These are phyloP conservation scores for Boulengeromyrus knoepffleri DNA, from an alignment of 2,113 vertebrate species.

Conservation along the genomic window DNA sequence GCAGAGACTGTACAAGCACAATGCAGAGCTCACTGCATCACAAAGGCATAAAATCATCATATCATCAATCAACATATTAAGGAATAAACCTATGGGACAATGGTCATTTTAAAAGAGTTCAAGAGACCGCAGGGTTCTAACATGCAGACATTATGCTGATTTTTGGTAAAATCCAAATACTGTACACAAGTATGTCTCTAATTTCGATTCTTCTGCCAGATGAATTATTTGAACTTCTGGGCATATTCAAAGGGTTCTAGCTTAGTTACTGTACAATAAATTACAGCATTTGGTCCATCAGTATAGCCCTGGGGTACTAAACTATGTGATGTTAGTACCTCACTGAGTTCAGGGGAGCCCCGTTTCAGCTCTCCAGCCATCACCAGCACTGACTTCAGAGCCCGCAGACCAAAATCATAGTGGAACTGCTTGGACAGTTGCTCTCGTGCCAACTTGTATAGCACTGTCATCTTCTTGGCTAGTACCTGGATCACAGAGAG, in stretches of 20 bases:
- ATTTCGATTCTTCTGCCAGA: background rate
- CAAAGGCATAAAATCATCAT: background rate
- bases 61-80: background rate
- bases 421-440: slow-evolving; percentile 95
- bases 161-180: background rate
- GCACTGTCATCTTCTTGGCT: slow-evolving; percentile 96
- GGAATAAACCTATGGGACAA: background rate
- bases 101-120: background rate
- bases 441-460: slow-evolving; percentile 87
- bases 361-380: slow-evolving; percentile 95
- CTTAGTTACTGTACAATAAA: background rate
- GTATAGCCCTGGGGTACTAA: background rate
- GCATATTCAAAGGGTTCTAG: background rate
- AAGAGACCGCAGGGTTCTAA: background rate
- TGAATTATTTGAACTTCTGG: background rate
- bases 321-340: slow-evolving; percentile 59
- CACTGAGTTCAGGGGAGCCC: slow-evolving; percentile 74
- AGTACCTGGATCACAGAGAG: slow-evolving; percentile 59
- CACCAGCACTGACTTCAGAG: slow-evolving; percentile 89
- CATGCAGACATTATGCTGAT: background rate
- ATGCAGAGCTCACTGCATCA: background rate
- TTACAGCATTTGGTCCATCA: background rate
- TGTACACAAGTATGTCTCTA: background rate
- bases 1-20: background rate
- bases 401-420: slow-evolving; percentile 92